These are phyloP conservation scores for Arenaria interpres DNA, from an alignment of 2,113 vertebrate genomes.

Conservation along the genomic window DNA sequence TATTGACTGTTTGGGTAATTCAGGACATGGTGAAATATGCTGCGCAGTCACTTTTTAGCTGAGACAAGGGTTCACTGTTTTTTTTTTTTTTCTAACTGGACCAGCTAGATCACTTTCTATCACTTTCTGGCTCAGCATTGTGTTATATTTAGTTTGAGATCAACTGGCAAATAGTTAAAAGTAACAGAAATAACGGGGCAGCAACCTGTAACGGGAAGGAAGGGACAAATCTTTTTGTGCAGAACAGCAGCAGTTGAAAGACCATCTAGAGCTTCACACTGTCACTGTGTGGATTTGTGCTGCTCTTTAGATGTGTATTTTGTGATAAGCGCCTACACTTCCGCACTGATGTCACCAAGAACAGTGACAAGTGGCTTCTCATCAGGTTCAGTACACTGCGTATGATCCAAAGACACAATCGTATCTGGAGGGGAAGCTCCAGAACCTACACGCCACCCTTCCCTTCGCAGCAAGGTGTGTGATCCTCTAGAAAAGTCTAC, in stretches of 20 bases:
- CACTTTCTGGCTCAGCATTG: neutral
- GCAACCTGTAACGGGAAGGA: neutral
- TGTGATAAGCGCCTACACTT: neutral
- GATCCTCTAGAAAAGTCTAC: neutral
- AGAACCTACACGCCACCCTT: neutral
- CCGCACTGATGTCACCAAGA: rapidly evolving
- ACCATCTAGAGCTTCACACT: neutral
- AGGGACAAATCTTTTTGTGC: neutral
- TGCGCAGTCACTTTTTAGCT: neutral
- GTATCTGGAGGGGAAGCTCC: neutral
- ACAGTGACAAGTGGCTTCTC: neutral
- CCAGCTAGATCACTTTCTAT: neutral
- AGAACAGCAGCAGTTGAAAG: neutral
- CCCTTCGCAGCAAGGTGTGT: neutral
- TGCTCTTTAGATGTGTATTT: neutral
- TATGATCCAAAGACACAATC: neutral
- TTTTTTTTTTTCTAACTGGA: neutral
- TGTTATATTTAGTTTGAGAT: neutral
- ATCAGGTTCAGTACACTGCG: neutral
- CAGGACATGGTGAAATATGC: neutral
- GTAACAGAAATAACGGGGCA: neutral
- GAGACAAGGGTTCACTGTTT: neutral
- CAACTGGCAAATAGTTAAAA: neutral
- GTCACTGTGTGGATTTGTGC: neutral
- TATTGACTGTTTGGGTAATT: too few relatives aligned